Conservation (phyloP, 1,140 invertebrate genomes). For the Cotesia typhae region DNA sequence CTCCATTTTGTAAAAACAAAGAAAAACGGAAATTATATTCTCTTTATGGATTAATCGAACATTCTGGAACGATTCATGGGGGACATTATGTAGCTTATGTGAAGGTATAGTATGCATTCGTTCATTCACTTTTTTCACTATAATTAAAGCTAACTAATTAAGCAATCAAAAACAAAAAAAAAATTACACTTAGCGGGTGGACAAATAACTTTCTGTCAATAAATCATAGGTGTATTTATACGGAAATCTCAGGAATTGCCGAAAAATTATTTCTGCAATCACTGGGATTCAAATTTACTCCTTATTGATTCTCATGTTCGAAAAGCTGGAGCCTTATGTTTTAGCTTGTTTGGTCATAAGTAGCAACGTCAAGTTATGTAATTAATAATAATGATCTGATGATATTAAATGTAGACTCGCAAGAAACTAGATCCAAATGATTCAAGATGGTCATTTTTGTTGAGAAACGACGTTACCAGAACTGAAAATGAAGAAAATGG, state of each 20-base stretch:
- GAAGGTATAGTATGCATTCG: slow-evolving; percentile 67
- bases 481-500: slow-evolving; percentile 61
- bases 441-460: no score
- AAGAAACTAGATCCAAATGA: no score
- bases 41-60: slow-evolving; percentile 94
- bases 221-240: no score
- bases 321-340: background rate
- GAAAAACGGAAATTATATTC: slow-evolving; percentile 81
- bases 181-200: background rate
- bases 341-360: slow-evolving; percentile 41
- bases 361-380: no score
- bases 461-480: slow-evolving; percentile 65
- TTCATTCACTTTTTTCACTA: slow-evolving; percentile 2
- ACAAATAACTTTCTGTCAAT: no score
- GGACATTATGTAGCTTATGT: slow-evolving; percentile 98
- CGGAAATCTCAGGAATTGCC: no score
- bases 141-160: background rate
- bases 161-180: slow-evolving; percentile 8
- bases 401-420: no score
- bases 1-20: slow-evolving; percentile 88
- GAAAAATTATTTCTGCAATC: no score
- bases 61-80: slow-evolving; percentile 87
- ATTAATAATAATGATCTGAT: no score
- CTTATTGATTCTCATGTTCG: no score
- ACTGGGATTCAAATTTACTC: no score